phyloP scores from a whole-genome alignment of 2,797 vertebrate species.

The Arrhamphus sclerolepis region DNA sequence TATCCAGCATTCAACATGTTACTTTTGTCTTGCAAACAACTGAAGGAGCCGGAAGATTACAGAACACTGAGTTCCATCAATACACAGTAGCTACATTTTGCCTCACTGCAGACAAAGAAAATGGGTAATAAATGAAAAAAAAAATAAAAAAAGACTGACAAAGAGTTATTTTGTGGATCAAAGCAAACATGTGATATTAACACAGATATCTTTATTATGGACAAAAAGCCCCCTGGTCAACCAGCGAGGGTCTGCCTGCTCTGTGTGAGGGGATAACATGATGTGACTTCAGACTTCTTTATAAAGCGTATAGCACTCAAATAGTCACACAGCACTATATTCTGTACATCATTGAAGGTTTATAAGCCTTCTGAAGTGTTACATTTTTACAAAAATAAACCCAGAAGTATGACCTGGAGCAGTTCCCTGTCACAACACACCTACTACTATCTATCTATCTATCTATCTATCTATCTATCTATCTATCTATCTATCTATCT shows the following conservation, averaged over 20 bases:
- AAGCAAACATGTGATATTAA: neutral
- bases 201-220: neutral
- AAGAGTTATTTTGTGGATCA: neutral
- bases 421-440: too few species aligned
- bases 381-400: too few species aligned
- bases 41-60: neutral
- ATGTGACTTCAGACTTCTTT: too few species aligned
- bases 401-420: too few species aligned
- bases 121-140: too few species aligned
- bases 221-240: neutral
- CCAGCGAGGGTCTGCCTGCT: neutral
- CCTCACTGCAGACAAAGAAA: neutral
- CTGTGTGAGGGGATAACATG: too few species aligned
- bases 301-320: neutral
- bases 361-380: neutral
- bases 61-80: slow-evolving; percentile 1
- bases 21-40: neutral
- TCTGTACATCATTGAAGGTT: neutral
- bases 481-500: too few species aligned
- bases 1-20: neutral
- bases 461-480: too few species aligned
- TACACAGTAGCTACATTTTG: neutral
- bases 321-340: too few species aligned
- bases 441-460: too few species aligned
- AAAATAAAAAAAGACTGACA: neutral